Evolutionary conservation across 1,140 invertebrate species (phyloP).

Genomic region (Geopemphigus sp.): DNA sequence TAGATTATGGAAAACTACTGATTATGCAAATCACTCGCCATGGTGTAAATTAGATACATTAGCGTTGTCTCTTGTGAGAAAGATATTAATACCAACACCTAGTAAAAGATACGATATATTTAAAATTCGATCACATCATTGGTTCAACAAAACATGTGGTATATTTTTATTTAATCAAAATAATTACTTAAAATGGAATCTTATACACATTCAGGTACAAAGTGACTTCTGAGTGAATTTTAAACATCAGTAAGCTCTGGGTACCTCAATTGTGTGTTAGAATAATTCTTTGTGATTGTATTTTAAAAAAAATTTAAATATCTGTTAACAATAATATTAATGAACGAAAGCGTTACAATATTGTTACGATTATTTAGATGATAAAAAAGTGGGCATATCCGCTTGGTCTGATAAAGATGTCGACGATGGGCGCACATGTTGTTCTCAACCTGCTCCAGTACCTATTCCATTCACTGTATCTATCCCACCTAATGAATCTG

Average conservation of each 20-base stretch:
- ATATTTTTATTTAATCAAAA: not conserved
- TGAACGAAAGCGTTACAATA: too few species aligned
- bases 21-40: conserved; percentile 65
- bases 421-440: conserved; percentile 50
- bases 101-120: conserved; percentile 64
- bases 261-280: conserved; percentile 10
- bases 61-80: conserved; percentile 70
- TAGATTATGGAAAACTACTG: conserved; percentile 70
- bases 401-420: conserved; percentile 11
- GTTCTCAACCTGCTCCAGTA: conserved; percentile 47
- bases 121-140: conserved; percentile 74
- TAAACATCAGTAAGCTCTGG: conserved; percentile 19
- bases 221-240: conserved; percentile 33
- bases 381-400: not conserved
- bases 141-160: conserved; percentile 62
- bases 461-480: not conserved
- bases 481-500: conserved; percentile 10
- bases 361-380: not conserved
- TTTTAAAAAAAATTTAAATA: not conserved
- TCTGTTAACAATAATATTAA: not conserved
- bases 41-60: conserved; percentile 81
- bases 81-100: conserved; percentile 69
- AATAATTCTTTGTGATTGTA: not conserved
- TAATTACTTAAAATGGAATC: not conserved
- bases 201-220: conserved; percentile 34